Evolutionary conservation across 2,797 vertebrate species (phyloP).

Genomic region (Scarus forsteni): DNA sequence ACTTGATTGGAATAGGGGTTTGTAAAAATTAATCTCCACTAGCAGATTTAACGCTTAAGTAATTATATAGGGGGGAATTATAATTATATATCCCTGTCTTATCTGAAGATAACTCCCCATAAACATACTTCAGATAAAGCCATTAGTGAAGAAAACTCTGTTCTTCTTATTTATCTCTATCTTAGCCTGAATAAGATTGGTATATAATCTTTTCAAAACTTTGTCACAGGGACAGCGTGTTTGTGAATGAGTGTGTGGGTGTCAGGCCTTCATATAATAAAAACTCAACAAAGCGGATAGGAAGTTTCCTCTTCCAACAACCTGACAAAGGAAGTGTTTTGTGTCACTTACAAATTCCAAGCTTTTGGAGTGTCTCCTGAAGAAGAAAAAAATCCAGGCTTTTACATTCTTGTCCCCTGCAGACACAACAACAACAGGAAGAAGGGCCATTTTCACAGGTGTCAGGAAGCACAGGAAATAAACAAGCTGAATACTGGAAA

Average conservation of each 20-base stretch:
- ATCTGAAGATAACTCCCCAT: too few species aligned
- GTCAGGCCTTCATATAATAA: slow-evolving; percentile 31
- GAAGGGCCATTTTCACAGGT: slow-evolving; percentile 94
- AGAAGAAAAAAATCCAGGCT: slow-evolving; percentile 74
- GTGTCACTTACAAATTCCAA: slow-evolving; percentile 79
- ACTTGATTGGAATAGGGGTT: too few species aligned
- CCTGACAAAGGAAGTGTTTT: slow-evolving; percentile 25
- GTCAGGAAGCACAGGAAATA: slow-evolving; percentile 95
- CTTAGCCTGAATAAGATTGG: neutral
- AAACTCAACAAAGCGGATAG: slow-evolving; percentile 24
- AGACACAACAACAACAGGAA: slow-evolving; percentile 99
- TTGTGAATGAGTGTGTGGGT: neutral
- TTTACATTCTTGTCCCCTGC: slow-evolving; percentile 88
- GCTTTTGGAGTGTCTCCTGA: slow-evolving; percentile 81
- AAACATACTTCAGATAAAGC: too few species aligned
- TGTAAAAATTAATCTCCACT: too few species aligned
- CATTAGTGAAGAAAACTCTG: neutral
- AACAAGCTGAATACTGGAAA: slow-evolving; percentile 87
- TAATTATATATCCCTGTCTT: too few species aligned
- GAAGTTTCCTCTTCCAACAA: slow-evolving; percentile 50
- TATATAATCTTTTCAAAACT: neutral
- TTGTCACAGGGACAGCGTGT: neutral
- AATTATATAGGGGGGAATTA: too few species aligned
- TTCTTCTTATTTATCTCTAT: neutral
- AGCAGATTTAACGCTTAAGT: too few species aligned